A percentile compares a stretch with the other conserved stretches of the same genome.
These are phyloP conservation scores for Pteronura brasiliensis DNA, from an alignment of 2,113 vertebrate genomes.

Conservation along the genomic window DNA sequence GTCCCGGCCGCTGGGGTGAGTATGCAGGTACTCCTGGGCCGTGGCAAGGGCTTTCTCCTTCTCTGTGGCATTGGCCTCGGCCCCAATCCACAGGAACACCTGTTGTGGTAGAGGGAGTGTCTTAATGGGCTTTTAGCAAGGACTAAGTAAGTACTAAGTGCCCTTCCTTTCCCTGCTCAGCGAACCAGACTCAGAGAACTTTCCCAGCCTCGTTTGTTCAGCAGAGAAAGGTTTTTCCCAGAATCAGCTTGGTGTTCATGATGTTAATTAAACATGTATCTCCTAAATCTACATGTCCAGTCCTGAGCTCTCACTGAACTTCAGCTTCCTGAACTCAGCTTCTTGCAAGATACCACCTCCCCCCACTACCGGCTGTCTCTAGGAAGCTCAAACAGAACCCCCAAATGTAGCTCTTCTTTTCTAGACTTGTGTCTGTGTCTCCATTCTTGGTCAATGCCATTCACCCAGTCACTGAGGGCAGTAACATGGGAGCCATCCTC, in stretches of 20 bases:
- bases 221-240: neutral
- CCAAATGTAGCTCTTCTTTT: neutral
- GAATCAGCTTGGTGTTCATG: neutral
- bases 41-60: slow-evolving; percentile 81
- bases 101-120: slow-evolving; percentile 48
- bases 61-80: slow-evolving; percentile 86
- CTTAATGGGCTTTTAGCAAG: rapidly evolving
- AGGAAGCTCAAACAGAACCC: neutral
- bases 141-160: neutral
- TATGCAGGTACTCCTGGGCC: slow-evolving; percentile 88
- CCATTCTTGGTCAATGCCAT: neutral
- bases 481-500: neutral
- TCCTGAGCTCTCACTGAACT: neutral
- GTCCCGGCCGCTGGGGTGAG: slow-evolving; percentile 89
- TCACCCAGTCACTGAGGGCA: neutral
- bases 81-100: slow-evolving; percentile 92
- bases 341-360: neutral
- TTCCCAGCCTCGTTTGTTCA: neutral
- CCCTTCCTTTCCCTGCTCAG: neutral
- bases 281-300: neutral
- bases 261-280: neutral
- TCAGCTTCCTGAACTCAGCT: neutral
- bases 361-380: neutral
- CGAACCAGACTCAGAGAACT: neutral
- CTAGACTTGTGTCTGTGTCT: neutral